Conservation (phyloP, 2,888 invertebrate genomes). For the Trissolcus brochymenae region DNA sequence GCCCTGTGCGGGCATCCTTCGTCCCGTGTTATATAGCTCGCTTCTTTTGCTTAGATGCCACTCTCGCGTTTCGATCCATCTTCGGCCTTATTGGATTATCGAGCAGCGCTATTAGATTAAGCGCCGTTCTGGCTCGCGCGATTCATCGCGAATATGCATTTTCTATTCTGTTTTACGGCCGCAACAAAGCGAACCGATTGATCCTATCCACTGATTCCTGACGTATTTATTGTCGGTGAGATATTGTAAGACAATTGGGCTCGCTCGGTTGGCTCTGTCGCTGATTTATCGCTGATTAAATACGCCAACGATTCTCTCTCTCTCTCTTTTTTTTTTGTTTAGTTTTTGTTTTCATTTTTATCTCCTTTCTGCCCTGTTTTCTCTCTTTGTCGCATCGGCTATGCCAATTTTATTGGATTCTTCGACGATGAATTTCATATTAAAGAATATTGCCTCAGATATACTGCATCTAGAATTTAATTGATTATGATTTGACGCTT, state of each 20-base stretch:
- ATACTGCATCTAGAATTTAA: slow-evolving; percentile 22
- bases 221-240: slow-evolving; percentile 40
- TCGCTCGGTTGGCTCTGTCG: slow-evolving; percentile 12
- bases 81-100: slow-evolving; percentile 74
- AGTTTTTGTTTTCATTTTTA: slow-evolving; percentile 1
- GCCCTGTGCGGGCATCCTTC: slow-evolving; percentile 34
- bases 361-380: background rate
- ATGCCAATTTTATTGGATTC: slow-evolving; percentile 23
- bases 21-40: slow-evolving; percentile 28
- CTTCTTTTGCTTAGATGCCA: slow-evolving; percentile 71
- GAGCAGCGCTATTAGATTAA: slow-evolving; percentile 75
- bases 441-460: slow-evolving; percentile 41
- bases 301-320: slow-evolving; percentile 20
- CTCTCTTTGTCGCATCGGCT: slow-evolving; percentile 5
- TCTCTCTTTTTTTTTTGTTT: background rate
- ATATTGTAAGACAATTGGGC: slow-evolving; percentile 49
- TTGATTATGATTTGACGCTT: slow-evolving; percentile 34
- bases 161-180: slow-evolving; percentile 43
- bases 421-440: slow-evolving; percentile 27
- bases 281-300: slow-evolving; percentile 55
- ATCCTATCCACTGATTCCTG: slow-evolving; percentile 50
- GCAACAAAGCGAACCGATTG: slow-evolving; percentile 45
- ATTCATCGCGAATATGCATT: slow-evolving; percentile 53
- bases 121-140: slow-evolving; percentile 67
- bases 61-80: slow-evolving; percentile 63